Evolutionary conservation across 2,113 vertebrate genomes (phyloP).

Genomic region (Grantiella picta): DNA sequence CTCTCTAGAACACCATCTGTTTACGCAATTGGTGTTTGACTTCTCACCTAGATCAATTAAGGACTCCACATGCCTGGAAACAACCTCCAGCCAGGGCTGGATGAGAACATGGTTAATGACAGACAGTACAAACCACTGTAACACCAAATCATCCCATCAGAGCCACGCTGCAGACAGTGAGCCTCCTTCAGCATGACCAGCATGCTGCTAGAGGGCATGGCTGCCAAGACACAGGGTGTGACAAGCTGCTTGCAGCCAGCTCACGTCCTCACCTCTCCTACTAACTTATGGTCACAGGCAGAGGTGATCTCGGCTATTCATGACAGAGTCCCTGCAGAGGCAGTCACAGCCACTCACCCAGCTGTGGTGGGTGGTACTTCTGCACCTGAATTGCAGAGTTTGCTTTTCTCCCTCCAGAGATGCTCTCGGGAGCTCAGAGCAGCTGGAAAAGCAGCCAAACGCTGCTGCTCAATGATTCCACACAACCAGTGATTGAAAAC

Average conservation of each 20-base stretch:
- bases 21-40: not conserved
- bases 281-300: not conserved
- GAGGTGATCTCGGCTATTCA: not conserved
- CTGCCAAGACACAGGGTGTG: not conserved
- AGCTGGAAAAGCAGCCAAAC: not conserved
- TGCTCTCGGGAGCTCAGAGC: not conserved
- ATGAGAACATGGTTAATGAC: constrained; percentile 5
- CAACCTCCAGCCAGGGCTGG: not conserved
- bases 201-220: not conserved
- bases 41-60: not conserved
- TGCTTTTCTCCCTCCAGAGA: not conserved
- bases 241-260: not conserved
- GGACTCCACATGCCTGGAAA: not conserved
- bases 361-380: not conserved
- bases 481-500: not conserved
- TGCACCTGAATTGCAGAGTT: not conserved
- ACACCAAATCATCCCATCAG: not conserved
- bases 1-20: not conserved
- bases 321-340: not conserved
- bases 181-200: not conserved
- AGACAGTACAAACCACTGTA: not conserved
- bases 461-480: not conserved
- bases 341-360: not conserved
- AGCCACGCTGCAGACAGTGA: not conserved
- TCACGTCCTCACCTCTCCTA: not conserved